These are phyloP conservation scores for Odontothrips loti DNA, from an alignment of 2,888 invertebrate species.

Conservation along the genomic window DNA sequence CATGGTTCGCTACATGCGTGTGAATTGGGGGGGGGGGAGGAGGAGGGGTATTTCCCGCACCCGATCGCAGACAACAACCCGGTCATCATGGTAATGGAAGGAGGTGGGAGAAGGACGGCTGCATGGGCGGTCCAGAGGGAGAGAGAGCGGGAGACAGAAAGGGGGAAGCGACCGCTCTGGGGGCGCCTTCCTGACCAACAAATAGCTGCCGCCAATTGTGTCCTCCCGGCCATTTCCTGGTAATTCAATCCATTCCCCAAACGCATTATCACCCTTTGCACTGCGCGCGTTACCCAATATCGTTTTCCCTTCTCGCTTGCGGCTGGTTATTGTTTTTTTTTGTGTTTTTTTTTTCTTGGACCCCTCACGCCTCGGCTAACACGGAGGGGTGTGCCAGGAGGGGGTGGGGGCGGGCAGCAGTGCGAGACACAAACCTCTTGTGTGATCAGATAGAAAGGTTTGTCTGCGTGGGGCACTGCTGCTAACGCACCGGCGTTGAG, in stretches of 20 bases:
- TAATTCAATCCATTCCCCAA: background rate
- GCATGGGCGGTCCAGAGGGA: background rate
- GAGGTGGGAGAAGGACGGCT: background rate
- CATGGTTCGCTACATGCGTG: no score
- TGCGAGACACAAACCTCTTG: no score
- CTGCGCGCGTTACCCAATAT: background rate
- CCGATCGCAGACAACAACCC: no score
- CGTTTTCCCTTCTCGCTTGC: background rate
- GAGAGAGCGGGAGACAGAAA: slow-evolving; percentile 28
- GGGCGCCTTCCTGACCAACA: background rate
- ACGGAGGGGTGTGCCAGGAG: no score
- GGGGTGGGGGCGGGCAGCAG: no score
- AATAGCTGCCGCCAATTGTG: no score
- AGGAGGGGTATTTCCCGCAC: no score
- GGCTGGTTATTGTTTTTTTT: background rate
- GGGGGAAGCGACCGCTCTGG: background rate
- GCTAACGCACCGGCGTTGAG: no score
- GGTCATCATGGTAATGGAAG: no score
- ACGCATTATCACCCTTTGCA: background rate
- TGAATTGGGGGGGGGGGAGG: no score
- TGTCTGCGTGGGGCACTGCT: no score
- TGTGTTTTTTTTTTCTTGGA: background rate
- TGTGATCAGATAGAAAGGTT: background rate
- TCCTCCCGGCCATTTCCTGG: background rate
- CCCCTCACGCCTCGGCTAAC: slow-evolving; percentile 12